Conservation (phyloP, 2,888 invertebrate genomes). For the Epirrhoe alternata region DNA sequence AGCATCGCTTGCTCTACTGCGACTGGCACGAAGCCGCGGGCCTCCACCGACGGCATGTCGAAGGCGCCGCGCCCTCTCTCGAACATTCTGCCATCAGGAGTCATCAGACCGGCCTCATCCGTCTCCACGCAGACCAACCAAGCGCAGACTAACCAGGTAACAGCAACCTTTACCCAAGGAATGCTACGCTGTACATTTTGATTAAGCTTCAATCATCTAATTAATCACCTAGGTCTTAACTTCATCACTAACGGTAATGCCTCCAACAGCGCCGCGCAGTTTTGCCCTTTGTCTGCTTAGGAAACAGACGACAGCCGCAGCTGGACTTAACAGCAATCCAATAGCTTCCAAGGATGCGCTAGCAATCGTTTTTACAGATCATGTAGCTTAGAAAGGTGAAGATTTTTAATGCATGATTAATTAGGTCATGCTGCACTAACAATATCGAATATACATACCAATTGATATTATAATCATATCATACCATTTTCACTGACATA, state of each 20-base stretch:
- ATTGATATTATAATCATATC: not conserved
- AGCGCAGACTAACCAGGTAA: constrained; percentile 60
- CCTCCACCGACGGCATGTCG: constrained; percentile 67
- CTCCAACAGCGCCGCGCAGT: constrained; percentile 1
- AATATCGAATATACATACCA: not conserved
- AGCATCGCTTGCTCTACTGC: constrained; percentile 73
- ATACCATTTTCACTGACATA: not conserved
- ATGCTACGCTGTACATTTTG: constrained; percentile 14
- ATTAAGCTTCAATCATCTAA: constrained; percentile 18
- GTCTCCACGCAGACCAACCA: constrained; percentile 94
- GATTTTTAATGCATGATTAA: not conserved
- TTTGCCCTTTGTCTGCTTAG: not conserved
- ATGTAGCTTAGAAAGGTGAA: not conserved
- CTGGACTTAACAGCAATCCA: not conserved
- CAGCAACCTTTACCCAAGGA: not conserved
- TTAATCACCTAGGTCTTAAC: constrained; percentile 7
- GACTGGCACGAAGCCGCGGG: constrained; percentile 70
- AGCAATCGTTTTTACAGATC: not conserved
- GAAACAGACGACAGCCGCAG: not conserved
- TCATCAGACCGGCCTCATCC: constrained; percentile 91
- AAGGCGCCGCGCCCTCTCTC: constrained; percentile 80
- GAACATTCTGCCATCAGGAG: constrained; percentile 86
- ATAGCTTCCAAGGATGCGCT: not conserved
- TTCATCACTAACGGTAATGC: constrained; percentile 9
- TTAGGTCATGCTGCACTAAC: not conserved